Conservation (phyloP, 64 coral and sea anemone species). For the Pocillopora verrucosa region DNA sequence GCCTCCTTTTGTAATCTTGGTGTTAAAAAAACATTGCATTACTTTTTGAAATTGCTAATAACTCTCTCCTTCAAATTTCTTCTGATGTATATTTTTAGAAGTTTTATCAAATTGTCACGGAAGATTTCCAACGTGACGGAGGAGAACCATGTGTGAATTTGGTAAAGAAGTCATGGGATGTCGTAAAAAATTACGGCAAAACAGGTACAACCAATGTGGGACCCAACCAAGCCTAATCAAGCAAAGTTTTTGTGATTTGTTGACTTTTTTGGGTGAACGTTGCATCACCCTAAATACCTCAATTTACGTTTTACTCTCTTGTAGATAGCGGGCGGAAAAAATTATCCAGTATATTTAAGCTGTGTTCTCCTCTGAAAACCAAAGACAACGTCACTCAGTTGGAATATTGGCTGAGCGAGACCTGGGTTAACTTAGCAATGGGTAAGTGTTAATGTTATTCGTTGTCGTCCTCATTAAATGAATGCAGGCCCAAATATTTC, state of each 20-base stretch:
- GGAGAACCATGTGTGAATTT: slow-evolving; percentile 80
- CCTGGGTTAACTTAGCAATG: slow-evolving; percentile 98
- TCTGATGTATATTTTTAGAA: slow-evolving; percentile 28
- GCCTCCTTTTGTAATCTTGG: no score
- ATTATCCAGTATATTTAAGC: slow-evolving; percentile 63
- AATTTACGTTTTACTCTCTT: background rate
- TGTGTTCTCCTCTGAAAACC: slow-evolving; percentile 81
- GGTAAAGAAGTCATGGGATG: slow-evolving; percentile 80
- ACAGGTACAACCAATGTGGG: slow-evolving; percentile 56
- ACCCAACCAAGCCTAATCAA: no score
- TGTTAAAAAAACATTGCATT: background rate
- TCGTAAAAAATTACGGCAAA: slow-evolving; percentile 63
- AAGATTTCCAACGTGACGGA: slow-evolving; percentile 84
- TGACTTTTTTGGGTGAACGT: no score
- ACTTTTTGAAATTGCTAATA: background rate
- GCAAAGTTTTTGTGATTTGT: no score
- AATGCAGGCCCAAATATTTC: background rate
- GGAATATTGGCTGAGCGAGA: slow-evolving; percentile 87
- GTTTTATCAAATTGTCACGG: slow-evolving; percentile 83
- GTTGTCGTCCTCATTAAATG: background rate
- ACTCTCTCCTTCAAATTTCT: background rate
- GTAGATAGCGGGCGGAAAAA: slow-evolving; percentile 62
- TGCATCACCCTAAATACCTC: no score
- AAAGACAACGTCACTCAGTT: slow-evolving; percentile 59
- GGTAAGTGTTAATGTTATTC: slow-evolving; percentile 35